These are phyloP conservation scores for Ichneumon xanthorius DNA, from an alignment of 2,888 invertebrate genomes.

Conservation along the genomic window DNA sequence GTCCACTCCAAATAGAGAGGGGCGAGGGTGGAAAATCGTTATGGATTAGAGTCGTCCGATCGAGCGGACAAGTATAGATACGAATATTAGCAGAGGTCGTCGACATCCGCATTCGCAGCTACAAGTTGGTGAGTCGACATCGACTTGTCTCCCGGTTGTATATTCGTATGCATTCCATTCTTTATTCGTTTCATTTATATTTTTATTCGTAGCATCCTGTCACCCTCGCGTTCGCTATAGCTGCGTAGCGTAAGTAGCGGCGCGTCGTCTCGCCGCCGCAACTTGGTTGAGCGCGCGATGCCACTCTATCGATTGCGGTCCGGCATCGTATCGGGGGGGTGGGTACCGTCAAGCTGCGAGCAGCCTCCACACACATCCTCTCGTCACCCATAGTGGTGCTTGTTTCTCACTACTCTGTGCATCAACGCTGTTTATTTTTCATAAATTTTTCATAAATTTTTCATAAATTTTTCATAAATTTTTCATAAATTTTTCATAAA, in stretches of 20 bases:
- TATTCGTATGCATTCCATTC: background rate
- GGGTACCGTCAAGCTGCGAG: background rate
- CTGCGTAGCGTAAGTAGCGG: constrained; percentile 66
- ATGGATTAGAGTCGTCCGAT: background rate
- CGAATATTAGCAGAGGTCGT: background rate
- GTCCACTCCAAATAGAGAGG: background rate
- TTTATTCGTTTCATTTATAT: background rate
- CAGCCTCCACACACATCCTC: background rate
- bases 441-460: too few species aligned
- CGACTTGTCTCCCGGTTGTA: background rate
- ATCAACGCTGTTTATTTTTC: too few species aligned
- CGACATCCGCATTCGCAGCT: background rate
- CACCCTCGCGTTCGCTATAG: background rate
- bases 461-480: too few species aligned
- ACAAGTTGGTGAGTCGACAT: background rate
- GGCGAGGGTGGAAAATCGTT: background rate
- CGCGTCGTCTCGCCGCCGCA: constrained; percentile 70
- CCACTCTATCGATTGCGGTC: constrained; percentile 65
- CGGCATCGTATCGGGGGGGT: constrained; percentile 34
- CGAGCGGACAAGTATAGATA: background rate
- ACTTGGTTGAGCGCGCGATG: constrained; percentile 48
- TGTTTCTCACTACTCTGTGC: background rate
- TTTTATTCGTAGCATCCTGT: background rate
- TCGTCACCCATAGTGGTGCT: background rate
- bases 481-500: too few species aligned